Conservation (phyloP, 2,113 vertebrate species). For the Aphyosemion australe region DNA sequence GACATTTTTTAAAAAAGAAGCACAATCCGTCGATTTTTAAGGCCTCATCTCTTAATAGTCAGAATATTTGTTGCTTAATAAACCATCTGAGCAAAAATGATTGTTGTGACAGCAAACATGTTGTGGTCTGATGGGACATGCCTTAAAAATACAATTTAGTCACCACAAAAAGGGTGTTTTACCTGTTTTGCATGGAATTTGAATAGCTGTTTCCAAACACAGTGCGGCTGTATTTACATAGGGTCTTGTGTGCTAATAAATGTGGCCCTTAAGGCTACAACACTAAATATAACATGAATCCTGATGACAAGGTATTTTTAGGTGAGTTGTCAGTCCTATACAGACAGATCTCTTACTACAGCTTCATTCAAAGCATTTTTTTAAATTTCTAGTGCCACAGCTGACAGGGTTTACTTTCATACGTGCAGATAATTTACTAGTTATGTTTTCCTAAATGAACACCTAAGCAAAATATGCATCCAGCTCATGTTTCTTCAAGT, state of each 20-base stretch:
- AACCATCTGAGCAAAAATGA: too few relatives aligned
- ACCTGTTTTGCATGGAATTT: background rate
- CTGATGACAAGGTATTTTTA: background rate
- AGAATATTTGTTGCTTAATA: too few relatives aligned
- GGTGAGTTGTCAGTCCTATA: background rate
- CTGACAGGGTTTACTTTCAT: background rate
- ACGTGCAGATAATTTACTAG: background rate
- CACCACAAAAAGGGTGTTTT: background rate
- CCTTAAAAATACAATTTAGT: background rate
- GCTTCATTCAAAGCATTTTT: too few relatives aligned
- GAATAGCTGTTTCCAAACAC: background rate
- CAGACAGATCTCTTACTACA: background rate
- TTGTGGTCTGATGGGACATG: background rate
- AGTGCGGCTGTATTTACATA: background rate
- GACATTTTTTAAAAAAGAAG: background rate
- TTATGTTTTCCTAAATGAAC: background rate
- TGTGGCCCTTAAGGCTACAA: background rate
- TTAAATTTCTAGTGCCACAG: too few relatives aligned
- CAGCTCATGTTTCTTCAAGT: too few relatives aligned
- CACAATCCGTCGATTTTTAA: background rate
- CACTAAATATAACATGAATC: background rate
- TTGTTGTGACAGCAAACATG: background rate
- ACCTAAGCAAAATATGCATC: too few relatives aligned
- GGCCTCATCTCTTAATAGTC: constrained; percentile 17
- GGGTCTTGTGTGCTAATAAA: background rate